Base-by-base conservation (phyloP, 2,797 vertebrate genomes). In the Buphagus erythrorhynchus region DNA sequence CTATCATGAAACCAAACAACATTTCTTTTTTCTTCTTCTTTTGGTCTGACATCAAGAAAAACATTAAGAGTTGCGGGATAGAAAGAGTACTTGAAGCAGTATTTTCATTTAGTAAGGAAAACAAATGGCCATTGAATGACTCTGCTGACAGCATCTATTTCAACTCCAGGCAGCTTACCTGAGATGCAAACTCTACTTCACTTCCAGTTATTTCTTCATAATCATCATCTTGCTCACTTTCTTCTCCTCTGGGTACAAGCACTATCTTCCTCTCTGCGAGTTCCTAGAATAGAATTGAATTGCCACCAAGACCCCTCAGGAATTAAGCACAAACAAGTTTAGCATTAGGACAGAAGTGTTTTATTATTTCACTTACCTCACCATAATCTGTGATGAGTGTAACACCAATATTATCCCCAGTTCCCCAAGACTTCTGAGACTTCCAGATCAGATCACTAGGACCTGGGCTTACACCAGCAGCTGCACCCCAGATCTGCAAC, bases 21-120 rank as follows among this genome's bases (percentile, higher is more conserved):
- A 99, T 97, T 98, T 99, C 98, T 98, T 98, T 98, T 98, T 98
- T 96, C 97, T 98, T 98, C 96, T 98, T 97, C 96, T 98, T 98
- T 98, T 98, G 52, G 97, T 97, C 98, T 98, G 94, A 89, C 76
- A 94, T 84, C 54, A 89, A 94, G 81, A 91, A 95, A 88, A 97
- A 55, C 38, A 57, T 85, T 78, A 38, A 87, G 58, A 95, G n/a
- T 95, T 95, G 93, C 5, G 28, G 79, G n/a, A 82, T 43, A 63
- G 25, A 22, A 59, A 33, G 29, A 68, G 12, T 48, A 85, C 20
- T 83, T 48, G 12, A 51, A 20, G 24, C 55, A 52, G 15, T 38
- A 58, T 71, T 92, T 81, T 80, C 33, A 59, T 52, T 66, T 29
- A 80, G n/a, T 33, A 63, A 62, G 22, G 43, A 68, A 33, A 72